Percentiles rank a stretch among this genome's conserved stretches.
Conservation (phyloP, 2,113 vertebrate genomes). For the Cepphus grylle region DNA sequence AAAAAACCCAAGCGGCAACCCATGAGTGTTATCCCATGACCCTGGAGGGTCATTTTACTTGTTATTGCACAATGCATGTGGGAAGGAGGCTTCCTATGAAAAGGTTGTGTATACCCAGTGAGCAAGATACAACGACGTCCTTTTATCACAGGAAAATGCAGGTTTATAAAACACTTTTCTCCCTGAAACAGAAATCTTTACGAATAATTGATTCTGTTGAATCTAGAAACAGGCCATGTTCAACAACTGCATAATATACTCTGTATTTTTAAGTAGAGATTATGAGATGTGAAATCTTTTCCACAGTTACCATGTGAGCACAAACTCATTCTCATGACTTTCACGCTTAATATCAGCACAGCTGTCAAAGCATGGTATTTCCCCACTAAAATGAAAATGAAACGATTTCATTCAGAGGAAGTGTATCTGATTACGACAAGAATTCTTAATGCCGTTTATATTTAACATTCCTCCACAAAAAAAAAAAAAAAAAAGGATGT, state of each 20-base stretch:
- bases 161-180: neutral
- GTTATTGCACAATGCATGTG: neutral
- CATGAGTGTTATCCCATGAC: conserved; percentile 64
- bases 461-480: neutral
- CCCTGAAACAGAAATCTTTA: neutral
- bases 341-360: neutral
- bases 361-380: conserved; percentile 30
- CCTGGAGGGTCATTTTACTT: conserved; percentile 52
- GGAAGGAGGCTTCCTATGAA: conserved; percentile 19
- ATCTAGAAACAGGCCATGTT: neutral
- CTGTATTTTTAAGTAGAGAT: neutral
- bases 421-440: neutral
- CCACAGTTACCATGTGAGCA: neutral
- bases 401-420: neutral
- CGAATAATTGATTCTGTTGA: neutral
- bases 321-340: conserved; percentile 23
- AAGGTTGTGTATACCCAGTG: neutral
- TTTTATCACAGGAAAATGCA: neutral
- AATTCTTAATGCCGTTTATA: neutral
- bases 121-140: neutral
- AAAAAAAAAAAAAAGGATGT: neutral
- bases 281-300: neutral
- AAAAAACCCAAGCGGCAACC: neutral
- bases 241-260: neutral
- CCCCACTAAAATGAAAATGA: conserved; percentile 13